Percentiles rank a stretch among this genome's conserved stretches.
Conservation (phyloP, 2,888 invertebrate species). For the Poecilus cupreus region DNA sequence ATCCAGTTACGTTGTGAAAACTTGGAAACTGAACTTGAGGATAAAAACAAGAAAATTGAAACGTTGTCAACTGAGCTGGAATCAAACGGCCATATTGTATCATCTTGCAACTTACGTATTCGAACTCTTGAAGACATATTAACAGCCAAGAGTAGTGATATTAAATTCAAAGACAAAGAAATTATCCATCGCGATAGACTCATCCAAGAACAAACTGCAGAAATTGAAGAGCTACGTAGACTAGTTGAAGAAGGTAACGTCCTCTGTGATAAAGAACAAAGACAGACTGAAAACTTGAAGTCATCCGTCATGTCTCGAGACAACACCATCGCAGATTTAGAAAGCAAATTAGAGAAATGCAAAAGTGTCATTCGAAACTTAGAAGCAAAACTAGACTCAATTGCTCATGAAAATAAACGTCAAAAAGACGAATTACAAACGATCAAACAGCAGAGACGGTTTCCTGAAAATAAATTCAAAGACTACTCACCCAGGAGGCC, state of each 20-base stretch:
- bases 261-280: slow-evolving; percentile 72
- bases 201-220: slow-evolving; percentile 61
- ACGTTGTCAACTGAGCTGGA: slow-evolving; percentile 64
- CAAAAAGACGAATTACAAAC: slow-evolving; percentile 60
- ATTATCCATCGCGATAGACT: slow-evolving; percentile 57
- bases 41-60: slow-evolving; percentile 67
- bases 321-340: slow-evolving; percentile 72
- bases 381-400: slow-evolving; percentile 68
- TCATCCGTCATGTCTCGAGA: slow-evolving; percentile 71
- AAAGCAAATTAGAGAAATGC: slow-evolving; percentile 70
- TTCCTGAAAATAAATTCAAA: neutral
- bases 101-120: slow-evolving; percentile 60
- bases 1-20: slow-evolving; percentile 56
- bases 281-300: slow-evolving; percentile 72
- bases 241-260: slow-evolving; percentile 64
- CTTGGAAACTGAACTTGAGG: slow-evolving; percentile 68
- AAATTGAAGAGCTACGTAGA: slow-evolving; percentile 64
- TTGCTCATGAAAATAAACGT: slow-evolving; percentile 57
- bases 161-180: slow-evolving; percentile 62
- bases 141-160: slow-evolving; percentile 64
- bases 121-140: slow-evolving; percentile 66
- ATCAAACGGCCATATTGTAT: slow-evolving; percentile 60
- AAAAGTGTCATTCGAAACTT: slow-evolving; percentile 67
- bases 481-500: neutral
- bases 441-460: slow-evolving; percentile 41